Percentiles rank a stretch among this genome's conserved stretches.
Conservation (phyloP, 1,140 invertebrate genomes). For the Manduca sexta region DNA sequence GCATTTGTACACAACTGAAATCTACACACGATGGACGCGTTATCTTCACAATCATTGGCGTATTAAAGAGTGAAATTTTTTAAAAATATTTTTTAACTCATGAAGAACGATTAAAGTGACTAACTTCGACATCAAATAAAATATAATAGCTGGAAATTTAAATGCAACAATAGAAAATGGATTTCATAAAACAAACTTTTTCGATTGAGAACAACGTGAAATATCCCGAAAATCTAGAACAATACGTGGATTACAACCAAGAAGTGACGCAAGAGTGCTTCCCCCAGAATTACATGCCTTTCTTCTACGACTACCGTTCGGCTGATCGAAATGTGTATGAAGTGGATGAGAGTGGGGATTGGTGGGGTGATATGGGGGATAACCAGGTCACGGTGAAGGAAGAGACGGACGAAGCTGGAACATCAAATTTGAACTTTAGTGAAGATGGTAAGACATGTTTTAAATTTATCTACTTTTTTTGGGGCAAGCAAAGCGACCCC, state of each 20-base stretch:
- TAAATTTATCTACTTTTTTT: no score
- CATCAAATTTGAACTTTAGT: constrained; percentile 14
- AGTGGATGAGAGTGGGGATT: not conserved
- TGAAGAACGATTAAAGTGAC: no score
- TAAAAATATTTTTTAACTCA: no score
- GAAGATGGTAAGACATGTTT: constrained; percentile 34
- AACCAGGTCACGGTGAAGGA: constrained; percentile 37
- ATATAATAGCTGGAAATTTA: no score
- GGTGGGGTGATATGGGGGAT: constrained; percentile 21
- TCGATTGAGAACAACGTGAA: constrained; percentile 18
- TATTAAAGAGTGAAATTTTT: no score
- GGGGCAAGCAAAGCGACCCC: no score
- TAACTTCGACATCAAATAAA: no score
- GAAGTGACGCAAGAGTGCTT: constrained; percentile 22
- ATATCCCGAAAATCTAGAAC: constrained; percentile 4
- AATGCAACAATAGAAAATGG: constrained; percentile 19
- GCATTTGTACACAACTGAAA: constrained; percentile 8
- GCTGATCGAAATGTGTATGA: constrained; percentile 1
- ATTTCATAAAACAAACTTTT: constrained; percentile 33
- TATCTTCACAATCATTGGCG: not conserved
- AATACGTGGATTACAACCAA: not conserved
- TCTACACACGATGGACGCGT: constrained; percentile 1
- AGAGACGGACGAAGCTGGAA: constrained; percentile 26
- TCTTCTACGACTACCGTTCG: constrained; percentile 37
- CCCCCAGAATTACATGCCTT: constrained; percentile 34